Base-by-base conservation (phyloP, 2,797 vertebrate genomes). In the Typhlichthys eigenmanni region DNA sequence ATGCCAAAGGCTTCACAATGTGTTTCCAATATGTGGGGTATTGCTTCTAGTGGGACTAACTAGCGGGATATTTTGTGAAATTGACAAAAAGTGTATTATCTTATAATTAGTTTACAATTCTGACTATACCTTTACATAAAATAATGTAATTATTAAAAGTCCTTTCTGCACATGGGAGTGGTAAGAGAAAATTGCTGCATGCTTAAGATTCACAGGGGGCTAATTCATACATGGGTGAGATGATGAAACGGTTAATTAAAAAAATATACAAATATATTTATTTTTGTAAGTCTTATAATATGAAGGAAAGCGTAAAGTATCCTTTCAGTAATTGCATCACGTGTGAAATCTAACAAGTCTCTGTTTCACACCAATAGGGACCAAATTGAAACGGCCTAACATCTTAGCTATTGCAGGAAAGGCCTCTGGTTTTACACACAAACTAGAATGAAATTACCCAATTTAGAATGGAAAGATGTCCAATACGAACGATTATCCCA, bases 401-500 rank as follows among this genome's bases (percentile, higher is more conserved):
- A 38, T 5, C 34, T 38, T 9, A 38, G 34, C 34, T 38, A 38
- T 24, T 24, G 34, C 6, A 9, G 34, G 34, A 38, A 38, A 38
- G 34, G 6, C 34, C 34, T 9, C 7, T 38, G 34, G 50, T 51
- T 51, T 51, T 14, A 17, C 14, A 17, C 50, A 16, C 14, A 17
- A 19, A 12, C 12, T 3, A 10, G 55, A 70, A 64, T 64, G 59
- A 79, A 83, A 78, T 32, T 6, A 19, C 16, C 19, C 75, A 60
- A 38, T 72, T 88, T 68, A 74, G 74, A 78, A 84, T 71, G 55
- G 58, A 60, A 13, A 0, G 55, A 57, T 47, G 66, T 74, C 85
- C 76, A 74, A 85, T 77, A 76, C 59, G 71, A 76, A 80, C 84
- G 79, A 81, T 79, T 70, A 75, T 61, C 66, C 76, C 66, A 43